phyloP scores from a whole-genome alignment of 2,797 vertebrate genomes.

The Enteromius afrohamiltoni region DNA sequence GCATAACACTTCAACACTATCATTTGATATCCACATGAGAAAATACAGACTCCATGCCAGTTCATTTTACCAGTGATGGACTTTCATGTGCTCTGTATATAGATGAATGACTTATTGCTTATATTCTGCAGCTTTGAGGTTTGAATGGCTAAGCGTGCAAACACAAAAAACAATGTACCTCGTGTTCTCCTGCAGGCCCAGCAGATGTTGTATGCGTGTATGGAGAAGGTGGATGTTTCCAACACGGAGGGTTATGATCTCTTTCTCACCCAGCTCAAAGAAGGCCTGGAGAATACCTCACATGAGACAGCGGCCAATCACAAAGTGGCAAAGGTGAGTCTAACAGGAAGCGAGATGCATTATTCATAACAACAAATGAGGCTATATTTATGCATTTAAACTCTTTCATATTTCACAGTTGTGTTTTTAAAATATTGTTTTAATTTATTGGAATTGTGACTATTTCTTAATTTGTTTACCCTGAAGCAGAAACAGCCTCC shows the following conservation, averaged over 20 bases:
- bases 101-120: background rate
- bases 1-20: background rate
- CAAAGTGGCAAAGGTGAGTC: conserved; percentile 99
- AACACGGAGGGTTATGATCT: conserved; percentile 95
- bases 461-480: background rate
- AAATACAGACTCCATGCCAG: background rate
- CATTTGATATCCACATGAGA: background rate
- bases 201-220: conserved; percentile 93
- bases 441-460: no score
- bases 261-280: conserved; percentile 96
- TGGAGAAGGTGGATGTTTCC: conserved; percentile 97
- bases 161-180: background rate
- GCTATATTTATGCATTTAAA: background rate
- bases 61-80: background rate
- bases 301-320: conserved; percentile 99
- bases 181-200: conserved; percentile 82
- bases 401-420: background rate
- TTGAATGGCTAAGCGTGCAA: background rate
- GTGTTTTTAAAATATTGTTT: background rate
- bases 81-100: background rate
- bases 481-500: background rate
- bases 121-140: background rate
- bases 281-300: conserved; percentile 99
- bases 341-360: background rate
- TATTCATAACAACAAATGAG: background rate